These are phyloP conservation scores for Psittacara wagleri DNA, from an alignment of 2,113 vertebrate genomes.

Conservation along the genomic window DNA sequence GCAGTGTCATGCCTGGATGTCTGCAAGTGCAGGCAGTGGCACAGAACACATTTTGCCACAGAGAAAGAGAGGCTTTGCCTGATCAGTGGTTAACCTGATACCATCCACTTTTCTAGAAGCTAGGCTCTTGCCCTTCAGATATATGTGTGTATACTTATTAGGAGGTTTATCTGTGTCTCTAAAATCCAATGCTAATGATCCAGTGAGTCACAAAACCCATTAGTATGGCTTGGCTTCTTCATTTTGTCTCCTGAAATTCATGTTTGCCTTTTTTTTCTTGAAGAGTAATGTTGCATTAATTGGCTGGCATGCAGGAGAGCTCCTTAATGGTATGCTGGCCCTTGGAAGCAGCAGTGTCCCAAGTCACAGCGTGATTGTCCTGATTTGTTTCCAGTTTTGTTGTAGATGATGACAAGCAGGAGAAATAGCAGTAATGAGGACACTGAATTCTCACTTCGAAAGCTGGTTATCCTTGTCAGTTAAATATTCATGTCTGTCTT, in stretches of 20 bases:
- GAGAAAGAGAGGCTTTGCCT: not conserved
- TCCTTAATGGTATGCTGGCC: not conserved
- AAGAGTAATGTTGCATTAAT: not conserved
- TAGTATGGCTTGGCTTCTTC: not conserved
- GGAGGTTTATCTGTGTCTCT: not conserved
- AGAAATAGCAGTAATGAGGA: not conserved
- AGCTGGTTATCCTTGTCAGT: not conserved
- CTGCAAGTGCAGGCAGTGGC: not conserved
- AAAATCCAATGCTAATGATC: not conserved
- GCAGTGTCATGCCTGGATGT: not conserved
- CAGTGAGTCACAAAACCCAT: not conserved
- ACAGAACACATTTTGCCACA: not conserved
- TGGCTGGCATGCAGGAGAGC: not conserved
- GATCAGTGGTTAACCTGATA: not conserved
- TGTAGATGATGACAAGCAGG: not conserved
- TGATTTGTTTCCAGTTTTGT: not conserved
- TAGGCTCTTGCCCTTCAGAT: not conserved
- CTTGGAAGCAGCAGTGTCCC: not conserved
- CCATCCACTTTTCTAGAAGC: not conserved
- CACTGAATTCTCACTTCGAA: not conserved
- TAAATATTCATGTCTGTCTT: not conserved
- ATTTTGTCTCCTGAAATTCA: not conserved
- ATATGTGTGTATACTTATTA: not conserved
- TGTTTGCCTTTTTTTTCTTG: not conserved
- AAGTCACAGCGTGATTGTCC: not conserved